These are phyloP conservation scores for Creontiades dilutus DNA, from an alignment of 2,888 invertebrate species.

Conservation along the genomic window DNA sequence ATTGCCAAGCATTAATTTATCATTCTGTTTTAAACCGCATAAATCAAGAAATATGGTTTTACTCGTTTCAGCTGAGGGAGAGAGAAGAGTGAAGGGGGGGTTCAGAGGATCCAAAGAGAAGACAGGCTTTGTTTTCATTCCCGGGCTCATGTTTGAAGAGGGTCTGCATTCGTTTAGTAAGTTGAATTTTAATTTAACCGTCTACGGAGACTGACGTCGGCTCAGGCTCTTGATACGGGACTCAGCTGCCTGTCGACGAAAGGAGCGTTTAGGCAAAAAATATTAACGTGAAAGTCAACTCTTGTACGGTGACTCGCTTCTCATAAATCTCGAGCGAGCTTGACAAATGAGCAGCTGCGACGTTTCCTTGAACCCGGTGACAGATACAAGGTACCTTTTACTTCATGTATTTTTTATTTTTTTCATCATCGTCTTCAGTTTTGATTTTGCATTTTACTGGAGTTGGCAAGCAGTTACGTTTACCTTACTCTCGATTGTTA, in stretches of 20 bases:
- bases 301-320: conserved; percentile 45
- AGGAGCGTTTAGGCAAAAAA: conserved; percentile 58
- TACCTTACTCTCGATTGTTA: too few species aligned
- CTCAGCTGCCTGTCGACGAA: conserved; percentile 35
- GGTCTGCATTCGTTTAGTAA: conserved; percentile 25
- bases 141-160: conserved; percentile 8
- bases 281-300: conserved; percentile 58
- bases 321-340: conserved; percentile 49
- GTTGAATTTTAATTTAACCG: conserved; percentile 57
- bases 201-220: conserved; percentile 45
- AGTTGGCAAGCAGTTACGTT: too few species aligned
- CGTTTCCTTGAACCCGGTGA: conserved; percentile 53
- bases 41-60: too few species aligned
- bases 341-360: conserved; percentile 62
- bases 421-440: background rate
- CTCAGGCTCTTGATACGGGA: conserved; percentile 40
- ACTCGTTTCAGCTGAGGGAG: too few species aligned
- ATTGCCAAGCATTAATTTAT: too few species aligned
- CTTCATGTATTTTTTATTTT: background rate
- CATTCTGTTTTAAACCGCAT: too few species aligned
- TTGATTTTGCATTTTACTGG: background rate
- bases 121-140: background rate
- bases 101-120: background rate
- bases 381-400: conserved; percentile 53
- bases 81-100: too few species aligned